Evolutionary conservation across 2,113 vertebrate species (phyloP), one percentile per base, ranked within the genome.

Genomic region (Catagonus wagneri): DNA sequence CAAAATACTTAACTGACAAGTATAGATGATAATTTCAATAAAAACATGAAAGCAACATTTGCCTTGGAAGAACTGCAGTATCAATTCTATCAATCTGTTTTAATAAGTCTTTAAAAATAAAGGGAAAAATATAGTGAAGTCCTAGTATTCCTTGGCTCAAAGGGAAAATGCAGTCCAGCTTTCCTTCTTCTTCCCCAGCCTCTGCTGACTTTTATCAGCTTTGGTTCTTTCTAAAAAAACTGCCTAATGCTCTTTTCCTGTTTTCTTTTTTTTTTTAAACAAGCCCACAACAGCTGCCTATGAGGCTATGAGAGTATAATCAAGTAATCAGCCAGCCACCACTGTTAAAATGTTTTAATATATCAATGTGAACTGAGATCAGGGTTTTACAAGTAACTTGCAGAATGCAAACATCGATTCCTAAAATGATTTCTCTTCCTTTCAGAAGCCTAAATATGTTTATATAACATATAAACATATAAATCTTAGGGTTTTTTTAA

Each of bases 311-410:
- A 79, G 52, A 90, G 3, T 65, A 80, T 52, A 89, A 65, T 69
- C 60, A 96, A 96, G 72, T 50, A 93, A 90, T 68, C 89, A 94
- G 29, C 63, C 65, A 93, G 54, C 25, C 75, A 88, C 39, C 63
- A 96, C 32, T 93, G 79, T 95, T 96, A 90, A 89, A 94, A 92
- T 90, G 29, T 90, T 97, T 96, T 95, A 96, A 68, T 92, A 68
- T 92, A 93, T 90, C 44, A 88, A 71, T 85, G 8, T 90, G 95
- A 93, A 96, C 92, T 95, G 22, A 72, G 71, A 94, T 72, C 44
- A 44, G 17, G 44, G 11, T 95, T 97, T 97, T 83, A 97, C 32
- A 96, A 92, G 50, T n/a, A 96, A 66, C 78, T 81, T 97, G 93
- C n/a, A 93, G 61, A 95, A 94, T 19, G 80, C 12, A 75, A 89